phyloP scores from a whole-genome alignment of 2,797 vertebrate species.

The Cryptoblepharus egeriae region DNA sequence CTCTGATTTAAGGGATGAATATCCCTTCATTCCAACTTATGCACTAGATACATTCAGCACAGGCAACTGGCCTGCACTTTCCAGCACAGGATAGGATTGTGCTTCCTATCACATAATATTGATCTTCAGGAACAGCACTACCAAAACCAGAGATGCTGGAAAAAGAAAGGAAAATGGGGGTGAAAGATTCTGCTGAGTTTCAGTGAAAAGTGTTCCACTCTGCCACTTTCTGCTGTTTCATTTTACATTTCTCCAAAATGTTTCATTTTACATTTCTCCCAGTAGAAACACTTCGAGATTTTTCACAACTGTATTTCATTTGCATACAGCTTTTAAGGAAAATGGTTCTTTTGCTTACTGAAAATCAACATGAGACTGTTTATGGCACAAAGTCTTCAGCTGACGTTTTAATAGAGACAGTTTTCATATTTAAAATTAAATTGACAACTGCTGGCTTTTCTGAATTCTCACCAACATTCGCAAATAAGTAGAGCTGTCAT shows the following conservation, averaged over 20 bases:
- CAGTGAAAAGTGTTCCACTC: background rate
- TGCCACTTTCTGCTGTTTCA: background rate
- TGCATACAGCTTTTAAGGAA: background rate
- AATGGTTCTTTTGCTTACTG: background rate
- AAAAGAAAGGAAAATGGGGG: background rate
- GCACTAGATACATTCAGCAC: too few species aligned
- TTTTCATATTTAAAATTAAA: slow-evolving; percentile 1
- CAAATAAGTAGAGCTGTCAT: slow-evolving; percentile 11
- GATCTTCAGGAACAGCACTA: background rate
- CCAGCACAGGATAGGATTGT: too few species aligned
- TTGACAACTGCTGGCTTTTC: background rate
- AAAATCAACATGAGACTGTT: background rate
- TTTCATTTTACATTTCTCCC: background rate
- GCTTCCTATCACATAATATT: too few species aligned
- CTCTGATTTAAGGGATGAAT: too few species aligned
- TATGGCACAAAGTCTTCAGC: background rate
- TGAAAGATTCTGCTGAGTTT: background rate
- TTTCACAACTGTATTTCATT: background rate
- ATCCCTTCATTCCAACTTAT: too few species aligned
- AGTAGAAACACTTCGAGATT: background rate
- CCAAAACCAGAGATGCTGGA: background rate
- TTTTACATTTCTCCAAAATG: too few species aligned
- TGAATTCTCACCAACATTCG: background rate
- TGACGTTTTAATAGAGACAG: background rate
- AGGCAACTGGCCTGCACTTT: too few species aligned